Conservation (phyloP, 2,113 vertebrate genomes). For the Poeciliopsis retropinna region DNA sequence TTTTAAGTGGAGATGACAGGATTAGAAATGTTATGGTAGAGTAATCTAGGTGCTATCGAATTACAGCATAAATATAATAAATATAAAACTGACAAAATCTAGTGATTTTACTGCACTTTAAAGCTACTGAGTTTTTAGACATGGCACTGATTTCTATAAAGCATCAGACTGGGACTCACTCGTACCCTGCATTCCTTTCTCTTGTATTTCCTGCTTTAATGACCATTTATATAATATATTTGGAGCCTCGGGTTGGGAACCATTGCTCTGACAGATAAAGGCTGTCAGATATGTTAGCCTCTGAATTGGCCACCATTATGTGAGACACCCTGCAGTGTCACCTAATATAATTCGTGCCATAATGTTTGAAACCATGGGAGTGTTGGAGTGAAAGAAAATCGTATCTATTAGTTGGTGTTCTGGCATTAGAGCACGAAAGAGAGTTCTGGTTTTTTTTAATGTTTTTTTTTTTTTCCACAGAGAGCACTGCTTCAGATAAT, state of each 20-base stretch:
- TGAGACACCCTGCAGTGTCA: conserved; percentile 45
- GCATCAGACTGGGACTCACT: neutral
- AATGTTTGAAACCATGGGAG: conserved; percentile 42
- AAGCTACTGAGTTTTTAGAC: neutral
- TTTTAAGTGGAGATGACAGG: neutral
- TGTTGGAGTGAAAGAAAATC: conserved; percentile 22
- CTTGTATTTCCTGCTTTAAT: neutral
- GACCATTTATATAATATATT: neutral
- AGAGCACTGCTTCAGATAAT: conserved; percentile 86
- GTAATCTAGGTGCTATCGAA: neutral
- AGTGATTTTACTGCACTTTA: neutral
- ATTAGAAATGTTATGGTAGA: neutral
- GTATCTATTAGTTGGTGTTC: conserved; percentile 8
- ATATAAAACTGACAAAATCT: neutral
- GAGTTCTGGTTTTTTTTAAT: conserved; percentile 29
- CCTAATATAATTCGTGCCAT: conserved; percentile 19
- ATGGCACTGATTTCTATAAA: neutral
- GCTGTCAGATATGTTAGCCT: conserved; percentile 52
- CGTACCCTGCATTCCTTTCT: neutral
- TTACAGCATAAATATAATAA: too few species aligned
- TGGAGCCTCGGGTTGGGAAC: conserved; percentile 56
- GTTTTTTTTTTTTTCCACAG: conserved; percentile 62
- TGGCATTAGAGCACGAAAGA: conserved; percentile 32
- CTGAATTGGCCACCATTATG: conserved; percentile 42
- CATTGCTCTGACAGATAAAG: conserved; percentile 38